A percentile compares a stretch with the other conserved stretches of the same genome.
These are phyloP conservation scores for Oreocharis arfaki DNA, from an alignment of 2,113 vertebrate species.

Conservation along the genomic window DNA sequence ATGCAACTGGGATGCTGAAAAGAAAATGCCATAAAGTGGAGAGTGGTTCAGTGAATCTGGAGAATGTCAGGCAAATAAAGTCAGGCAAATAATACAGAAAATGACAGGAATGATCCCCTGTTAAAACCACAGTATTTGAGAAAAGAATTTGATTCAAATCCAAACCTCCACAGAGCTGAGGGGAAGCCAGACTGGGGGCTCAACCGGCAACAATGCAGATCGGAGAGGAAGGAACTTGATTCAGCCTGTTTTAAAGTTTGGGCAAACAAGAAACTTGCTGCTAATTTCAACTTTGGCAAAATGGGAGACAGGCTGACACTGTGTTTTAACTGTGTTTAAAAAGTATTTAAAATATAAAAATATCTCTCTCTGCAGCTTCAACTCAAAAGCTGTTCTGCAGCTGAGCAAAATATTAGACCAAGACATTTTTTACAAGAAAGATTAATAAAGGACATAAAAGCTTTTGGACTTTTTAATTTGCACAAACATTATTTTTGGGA, in stretches of 20 bases:
- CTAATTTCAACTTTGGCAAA: not conserved
- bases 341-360: not conserved
- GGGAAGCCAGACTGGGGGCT: not conserved
- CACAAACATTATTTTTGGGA: not conserved
- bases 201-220: not conserved
- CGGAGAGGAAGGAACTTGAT: not conserved
- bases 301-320: not conserved
- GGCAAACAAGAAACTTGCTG: not conserved
- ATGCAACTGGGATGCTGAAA: not conserved
- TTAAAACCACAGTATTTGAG: not conserved
- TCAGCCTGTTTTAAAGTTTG: not conserved
- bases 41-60: not conserved
- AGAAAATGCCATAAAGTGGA: not conserved
- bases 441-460: not conserved
- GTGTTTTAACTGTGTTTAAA: not conserved
- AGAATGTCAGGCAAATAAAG: not conserved
- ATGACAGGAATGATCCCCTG: not conserved
- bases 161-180: not conserved
- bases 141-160: not conserved
- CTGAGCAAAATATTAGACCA: not conserved
- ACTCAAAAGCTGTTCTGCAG: not conserved
- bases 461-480: not conserved
- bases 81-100: not conserved
- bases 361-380: not conserved
- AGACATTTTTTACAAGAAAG: not conserved